phyloP scores from a whole-genome alignment of 2,888 invertebrate genomes.

The Electrophaes corylata region DNA sequence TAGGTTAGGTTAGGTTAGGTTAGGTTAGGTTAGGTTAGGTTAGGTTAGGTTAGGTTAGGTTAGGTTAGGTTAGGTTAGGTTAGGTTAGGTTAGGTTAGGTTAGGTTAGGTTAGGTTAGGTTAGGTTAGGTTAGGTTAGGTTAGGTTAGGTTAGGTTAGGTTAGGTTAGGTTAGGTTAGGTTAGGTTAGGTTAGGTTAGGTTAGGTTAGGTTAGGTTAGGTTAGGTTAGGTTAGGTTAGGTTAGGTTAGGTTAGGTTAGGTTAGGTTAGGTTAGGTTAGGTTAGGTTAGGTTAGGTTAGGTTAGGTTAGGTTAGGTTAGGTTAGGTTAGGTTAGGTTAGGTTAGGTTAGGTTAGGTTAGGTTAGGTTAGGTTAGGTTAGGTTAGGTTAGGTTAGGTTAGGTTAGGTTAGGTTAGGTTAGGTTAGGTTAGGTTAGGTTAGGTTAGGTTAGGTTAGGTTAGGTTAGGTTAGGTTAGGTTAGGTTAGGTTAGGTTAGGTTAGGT shows the following conservation, averaged over 20 bases:
- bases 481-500: slow-evolving; percentile 14
- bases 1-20: slow-evolving; percentile 29
- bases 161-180: slow-evolving; percentile 26
- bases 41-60: slow-evolving; percentile 30
- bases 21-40: slow-evolving; percentile 32
- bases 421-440: slow-evolving; percentile 18
- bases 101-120: slow-evolving; percentile 34
- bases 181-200: slow-evolving; percentile 28
- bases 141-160: slow-evolving; percentile 25
- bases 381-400: slow-evolving; percentile 18
- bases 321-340: slow-evolving; percentile 20
- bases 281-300: slow-evolving; percentile 18
- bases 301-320: slow-evolving; percentile 20
- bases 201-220: slow-evolving; percentile 26
- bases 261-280: slow-evolving; percentile 19
- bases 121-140: slow-evolving; percentile 28
- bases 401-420: slow-evolving; percentile 18
- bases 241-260: slow-evolving; percentile 19
- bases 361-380: slow-evolving; percentile 18
- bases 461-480: slow-evolving; percentile 21
- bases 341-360: slow-evolving; percentile 18
- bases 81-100: slow-evolving; percentile 34
- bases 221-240: slow-evolving; percentile 26
- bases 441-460: slow-evolving; percentile 20
- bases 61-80: slow-evolving; percentile 30